Conservation (phyloP, 2,797 vertebrate species). For the Ibycter americanus region DNA sequence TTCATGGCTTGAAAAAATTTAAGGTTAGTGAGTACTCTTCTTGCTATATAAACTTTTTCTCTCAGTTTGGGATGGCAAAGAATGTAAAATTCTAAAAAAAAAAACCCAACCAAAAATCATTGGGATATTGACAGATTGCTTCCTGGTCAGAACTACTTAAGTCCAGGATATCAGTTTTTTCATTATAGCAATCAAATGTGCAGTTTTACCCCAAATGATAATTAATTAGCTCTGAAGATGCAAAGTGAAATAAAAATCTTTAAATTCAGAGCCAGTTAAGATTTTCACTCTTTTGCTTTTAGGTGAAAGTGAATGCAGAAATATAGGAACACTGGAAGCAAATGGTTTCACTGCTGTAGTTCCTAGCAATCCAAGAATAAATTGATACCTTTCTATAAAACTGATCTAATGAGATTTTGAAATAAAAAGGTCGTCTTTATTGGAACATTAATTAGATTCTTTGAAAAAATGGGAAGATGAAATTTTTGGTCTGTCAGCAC, state of each 20-base stretch:
- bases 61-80: not conserved
- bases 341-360: not conserved
- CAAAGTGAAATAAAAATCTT: not conserved
- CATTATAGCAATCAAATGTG: not conserved
- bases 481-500: constrained; percentile 24
- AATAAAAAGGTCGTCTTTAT: not conserved
- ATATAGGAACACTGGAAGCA: not conserved
- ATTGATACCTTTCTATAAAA: not conserved
- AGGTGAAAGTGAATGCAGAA: not conserved
- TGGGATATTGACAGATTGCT: not conserved
- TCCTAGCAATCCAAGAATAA: not conserved
- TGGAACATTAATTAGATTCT: not conserved
- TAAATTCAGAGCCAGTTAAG: not conserved
- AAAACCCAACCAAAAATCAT: no score
- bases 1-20: not conserved
- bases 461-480: constrained; percentile 11
- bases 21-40: not conserved
- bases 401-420: not conserved
- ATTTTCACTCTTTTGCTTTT: not conserved
- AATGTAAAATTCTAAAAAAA: not conserved
- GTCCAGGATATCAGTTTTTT: not conserved
- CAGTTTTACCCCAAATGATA: not conserved
- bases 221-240: not conserved
- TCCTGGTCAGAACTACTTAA: not conserved
- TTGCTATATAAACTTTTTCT: not conserved